A percentile compares a stretch with the other conserved stretches of the same genome.
phyloP scores from a whole-genome alignment of 2,113 vertebrate species.

The Gobiocypris rarus region DNA sequence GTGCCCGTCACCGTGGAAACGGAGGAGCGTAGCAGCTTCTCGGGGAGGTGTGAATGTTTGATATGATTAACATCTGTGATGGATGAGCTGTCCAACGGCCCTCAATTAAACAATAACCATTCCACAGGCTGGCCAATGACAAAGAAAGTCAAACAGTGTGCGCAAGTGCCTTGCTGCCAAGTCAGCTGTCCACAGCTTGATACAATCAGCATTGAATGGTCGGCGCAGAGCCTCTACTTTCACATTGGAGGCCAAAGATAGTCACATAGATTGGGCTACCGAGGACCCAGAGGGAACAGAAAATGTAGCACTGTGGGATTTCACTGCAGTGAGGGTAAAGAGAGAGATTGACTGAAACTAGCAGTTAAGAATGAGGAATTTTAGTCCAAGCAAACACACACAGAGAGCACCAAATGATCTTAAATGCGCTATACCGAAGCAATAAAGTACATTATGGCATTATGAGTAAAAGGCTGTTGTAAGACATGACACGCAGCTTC shows the following conservation, averaged over 20 bases:
- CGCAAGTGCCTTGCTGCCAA: constrained; percentile 49
- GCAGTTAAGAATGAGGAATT: neutral
- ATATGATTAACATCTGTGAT: constrained; percentile 60
- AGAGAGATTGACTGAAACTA: constrained; percentile 6
- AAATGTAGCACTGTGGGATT: constrained; percentile 4
- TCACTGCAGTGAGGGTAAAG: neutral
- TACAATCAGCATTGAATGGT: constrained; percentile 29
- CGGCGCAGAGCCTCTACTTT: neutral
- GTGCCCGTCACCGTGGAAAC: constrained; percentile 46
- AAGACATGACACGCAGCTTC: neutral
- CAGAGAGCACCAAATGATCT: neutral
- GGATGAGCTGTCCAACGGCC: constrained; percentile 46
- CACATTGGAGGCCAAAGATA: constrained; percentile 21
- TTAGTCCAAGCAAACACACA: neutral
- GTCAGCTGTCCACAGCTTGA: constrained; percentile 64
- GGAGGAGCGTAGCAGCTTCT: constrained; percentile 45
- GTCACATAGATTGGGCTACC: constrained; percentile 13
- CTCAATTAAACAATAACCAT: constrained; percentile 60
- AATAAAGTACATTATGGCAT: neutral
- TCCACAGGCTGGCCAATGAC: constrained; percentile 53
- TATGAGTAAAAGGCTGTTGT: constrained; percentile 1
- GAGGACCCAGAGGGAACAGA: neutral
- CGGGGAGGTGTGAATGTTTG: constrained; percentile 20
- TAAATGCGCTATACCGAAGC: neutral
- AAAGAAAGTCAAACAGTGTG: constrained; percentile 58